Base-by-base conservation (phyloP, 2,797 vertebrate genomes). In the Acrossocheilus fasciatus region DNA sequence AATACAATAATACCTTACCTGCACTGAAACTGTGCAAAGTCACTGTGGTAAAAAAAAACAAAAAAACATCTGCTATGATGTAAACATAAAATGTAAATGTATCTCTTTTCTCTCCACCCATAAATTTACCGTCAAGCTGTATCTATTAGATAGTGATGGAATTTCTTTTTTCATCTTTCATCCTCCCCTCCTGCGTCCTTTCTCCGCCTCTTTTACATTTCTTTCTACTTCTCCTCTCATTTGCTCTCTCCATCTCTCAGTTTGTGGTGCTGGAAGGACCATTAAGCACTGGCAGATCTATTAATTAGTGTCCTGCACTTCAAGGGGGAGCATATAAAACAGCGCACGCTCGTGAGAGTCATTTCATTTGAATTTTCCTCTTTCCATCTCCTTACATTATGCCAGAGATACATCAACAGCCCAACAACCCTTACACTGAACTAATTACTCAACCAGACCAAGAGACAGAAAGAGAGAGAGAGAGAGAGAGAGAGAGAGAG, bases 301-400 rank as follows among this genome's bases (percentile, higher is more conserved):
- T 97, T 96, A 97, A 97, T 97, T 96, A 96, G 95, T 93, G 94
- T 95, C 72, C 96, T 95, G 95, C 94, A 96, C 95, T 96, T 96
- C 95, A 95, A 93, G 94, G 95, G 96, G 96, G 95, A 96, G 96
- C 96, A 93, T 92, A 96, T 97, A 96, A 96, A 96, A 96, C 96
- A 95, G 95, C 87, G 90, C 95, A 94, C 94, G 96, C 96, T 97
- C 97, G 96, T 98, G 97, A 96, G 96, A 95, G 96, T 95, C 96
- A 97, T 97, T 99, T 98, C 97, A 97, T 99, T 98, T 98, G 96
- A 98, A 98, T 98, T 98, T 69, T 97, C 96, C 93, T 93, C 95
- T 95, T 97, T 98, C 97, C 97, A 98, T 98, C 97, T 97, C 96
- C 97, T 97, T 96, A 96, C 96, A 98, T 98, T 98, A 98, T 96